Percentiles rank a stretch among this genome's conserved stretches.
phyloP scores from a whole-genome alignment of 2,888 invertebrate genomes.

The Orthosia cruda region DNA sequence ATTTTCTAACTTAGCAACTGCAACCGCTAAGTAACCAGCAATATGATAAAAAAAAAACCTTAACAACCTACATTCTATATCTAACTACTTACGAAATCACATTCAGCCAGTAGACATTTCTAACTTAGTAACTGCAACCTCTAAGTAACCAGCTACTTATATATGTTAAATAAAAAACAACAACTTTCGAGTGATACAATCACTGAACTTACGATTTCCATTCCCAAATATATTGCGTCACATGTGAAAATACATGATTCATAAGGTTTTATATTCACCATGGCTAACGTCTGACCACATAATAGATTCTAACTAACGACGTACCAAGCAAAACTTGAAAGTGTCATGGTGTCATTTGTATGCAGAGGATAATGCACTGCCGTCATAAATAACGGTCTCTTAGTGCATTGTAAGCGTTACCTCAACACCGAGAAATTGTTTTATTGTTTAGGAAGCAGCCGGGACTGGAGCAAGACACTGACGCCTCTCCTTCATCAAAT shows the following conservation, averaged over 20 bases:
- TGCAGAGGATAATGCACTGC: constrained; percentile 79
- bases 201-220: constrained; percentile 50
- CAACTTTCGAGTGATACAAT: constrained; percentile 54
- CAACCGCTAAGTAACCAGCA: neutral
- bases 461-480: constrained; percentile 37
- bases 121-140: constrained; percentile 23
- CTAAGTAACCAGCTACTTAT: constrained; percentile 17
- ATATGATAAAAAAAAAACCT: constrained; percentile 6
- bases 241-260: constrained; percentile 46
- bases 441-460: constrained; percentile 74
- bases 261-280: constrained; percentile 60
- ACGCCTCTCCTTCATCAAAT: constrained; percentile 54
- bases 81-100: constrained; percentile 29
- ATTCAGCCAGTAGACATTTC: constrained; percentile 35
- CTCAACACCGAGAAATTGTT: constrained; percentile 76
- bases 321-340: constrained; percentile 81
- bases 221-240: constrained; percentile 62
- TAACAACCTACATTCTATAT: neutral
- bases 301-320: constrained; percentile 77
- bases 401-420: constrained; percentile 84
- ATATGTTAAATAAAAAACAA: constrained; percentile 34
- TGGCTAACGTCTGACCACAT: constrained; percentile 68
- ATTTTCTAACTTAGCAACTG: constrained; percentile 9
- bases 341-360: constrained; percentile 85
- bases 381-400: constrained; percentile 83